Evolutionary conservation across 2,113 vertebrate species (phyloP).

Genomic region (Craseonycteris thonglongyai): DNA sequence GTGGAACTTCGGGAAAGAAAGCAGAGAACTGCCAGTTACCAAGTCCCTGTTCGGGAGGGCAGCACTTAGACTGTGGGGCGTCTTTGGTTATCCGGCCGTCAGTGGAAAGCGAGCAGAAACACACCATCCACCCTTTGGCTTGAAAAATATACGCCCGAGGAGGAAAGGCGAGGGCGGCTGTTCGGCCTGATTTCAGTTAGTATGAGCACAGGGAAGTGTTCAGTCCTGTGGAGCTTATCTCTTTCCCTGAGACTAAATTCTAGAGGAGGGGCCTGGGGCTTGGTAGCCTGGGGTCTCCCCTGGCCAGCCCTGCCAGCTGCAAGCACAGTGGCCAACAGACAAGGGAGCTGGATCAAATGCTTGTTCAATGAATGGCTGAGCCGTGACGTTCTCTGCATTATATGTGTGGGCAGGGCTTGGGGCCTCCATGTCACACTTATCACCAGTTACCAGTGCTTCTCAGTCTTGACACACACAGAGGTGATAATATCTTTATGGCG

Average conservation of each 20-base stretch:
- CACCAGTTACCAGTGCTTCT: neutral
- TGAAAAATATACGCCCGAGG: neutral
- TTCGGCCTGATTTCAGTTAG: neutral
- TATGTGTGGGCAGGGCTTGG: neutral
- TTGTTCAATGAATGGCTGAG: neutral
- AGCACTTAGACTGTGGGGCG: neutral
- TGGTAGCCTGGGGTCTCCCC: neutral
- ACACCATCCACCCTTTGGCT: neutral
- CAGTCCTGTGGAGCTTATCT: neutral
- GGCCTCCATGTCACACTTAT: neutral
- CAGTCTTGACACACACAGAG: neutral
- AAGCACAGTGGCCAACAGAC: neutral
- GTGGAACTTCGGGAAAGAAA: neutral
- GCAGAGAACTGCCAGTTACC: neutral
- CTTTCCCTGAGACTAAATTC: neutral
- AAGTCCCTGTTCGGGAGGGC: neutral
- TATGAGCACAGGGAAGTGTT: neutral
- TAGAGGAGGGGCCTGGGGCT: neutral
- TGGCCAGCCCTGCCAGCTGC: too few relatives aligned
- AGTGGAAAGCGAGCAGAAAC: neutral
- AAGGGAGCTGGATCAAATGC: neutral
- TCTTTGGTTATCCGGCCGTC: neutral
- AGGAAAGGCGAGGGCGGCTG: neutral
- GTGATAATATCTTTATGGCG: neutral
- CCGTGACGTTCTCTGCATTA: fast-evolving